Evolutionary conservation across 2,113 vertebrate species (phyloP).

Genomic region (Echinops telfairi): DNA sequence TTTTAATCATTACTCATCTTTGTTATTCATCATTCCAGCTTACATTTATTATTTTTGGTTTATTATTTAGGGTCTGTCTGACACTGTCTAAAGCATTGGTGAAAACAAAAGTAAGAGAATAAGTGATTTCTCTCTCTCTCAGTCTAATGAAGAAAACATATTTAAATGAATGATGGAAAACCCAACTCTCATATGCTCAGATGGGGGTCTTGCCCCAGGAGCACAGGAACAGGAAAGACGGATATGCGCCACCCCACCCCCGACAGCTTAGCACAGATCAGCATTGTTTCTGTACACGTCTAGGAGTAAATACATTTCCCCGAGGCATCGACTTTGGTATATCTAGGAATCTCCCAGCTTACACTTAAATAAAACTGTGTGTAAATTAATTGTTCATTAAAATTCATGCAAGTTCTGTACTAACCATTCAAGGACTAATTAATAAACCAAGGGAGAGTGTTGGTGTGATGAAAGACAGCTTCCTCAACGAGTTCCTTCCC

Average conservation of each 20-base stretch:
- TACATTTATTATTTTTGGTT: neutral
- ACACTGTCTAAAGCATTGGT: neutral
- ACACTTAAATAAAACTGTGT: neutral
- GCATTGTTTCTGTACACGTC: neutral
- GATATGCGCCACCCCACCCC: no score
- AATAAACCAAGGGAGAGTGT: neutral
- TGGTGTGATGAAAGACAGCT: neutral
- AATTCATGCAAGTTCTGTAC: neutral
- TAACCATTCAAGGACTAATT: neutral
- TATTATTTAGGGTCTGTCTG: neutral
- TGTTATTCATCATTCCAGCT: neutral
- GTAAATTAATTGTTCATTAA: neutral
- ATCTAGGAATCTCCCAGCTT: neutral
- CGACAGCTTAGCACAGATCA: neutral
- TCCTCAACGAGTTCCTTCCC: neutral
- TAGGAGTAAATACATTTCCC: neutral
- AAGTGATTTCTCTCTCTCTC: neutral
- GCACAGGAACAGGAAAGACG: no score
- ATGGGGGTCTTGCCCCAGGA: neutral
- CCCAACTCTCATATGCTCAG: neutral
- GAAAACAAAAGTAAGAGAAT: neutral
- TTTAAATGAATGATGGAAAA: neutral
- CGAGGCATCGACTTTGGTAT: neutral
- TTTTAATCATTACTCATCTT: neutral
- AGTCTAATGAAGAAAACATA: neutral